phyloP scores from a whole-genome alignment of 1,140 invertebrate species.

The Schmidtea mediterranea region DNA sequence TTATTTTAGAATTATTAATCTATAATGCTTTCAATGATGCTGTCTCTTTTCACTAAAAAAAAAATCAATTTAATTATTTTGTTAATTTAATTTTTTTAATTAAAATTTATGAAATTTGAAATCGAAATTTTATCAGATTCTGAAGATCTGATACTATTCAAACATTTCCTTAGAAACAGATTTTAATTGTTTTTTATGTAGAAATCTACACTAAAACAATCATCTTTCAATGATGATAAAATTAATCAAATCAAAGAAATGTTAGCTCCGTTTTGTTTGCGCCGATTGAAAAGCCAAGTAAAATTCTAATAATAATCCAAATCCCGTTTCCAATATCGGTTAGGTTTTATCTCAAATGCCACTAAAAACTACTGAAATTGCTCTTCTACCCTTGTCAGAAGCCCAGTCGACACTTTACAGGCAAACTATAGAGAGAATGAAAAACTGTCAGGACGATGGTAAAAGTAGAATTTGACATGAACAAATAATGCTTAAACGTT shows the following conservation, averaged over 20 bases:
- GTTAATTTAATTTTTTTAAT: no score
- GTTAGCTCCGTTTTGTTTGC: constrained; percentile 85
- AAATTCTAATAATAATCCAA: no score
- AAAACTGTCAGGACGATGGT: neutral
- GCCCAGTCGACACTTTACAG: constrained; percentile 50
- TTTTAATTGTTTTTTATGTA: constrained; percentile 32
- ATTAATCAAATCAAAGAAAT: constrained; percentile 92
- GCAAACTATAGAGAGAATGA: neutral
- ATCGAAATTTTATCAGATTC: no score
- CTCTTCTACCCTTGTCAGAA: constrained; percentile 81
- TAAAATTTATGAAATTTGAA: no score
- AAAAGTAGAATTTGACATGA: neutral
- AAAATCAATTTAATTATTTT: no score
- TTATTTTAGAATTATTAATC: no score
- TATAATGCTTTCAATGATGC: no score
- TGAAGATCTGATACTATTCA: no score
- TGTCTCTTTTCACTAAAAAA: no score
- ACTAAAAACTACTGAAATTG: constrained; percentile 94
- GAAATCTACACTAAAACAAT: neutral
- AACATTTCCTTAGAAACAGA: no score
- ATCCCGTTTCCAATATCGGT: no score
- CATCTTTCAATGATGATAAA: constrained; percentile 83
- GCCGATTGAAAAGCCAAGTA: constrained; percentile 62
- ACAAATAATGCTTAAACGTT: neutral
- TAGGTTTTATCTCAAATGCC: constrained; percentile 95